phyloP scores from a whole-genome alignment of 2,113 vertebrate genomes.

The Monopterus albus region DNA sequence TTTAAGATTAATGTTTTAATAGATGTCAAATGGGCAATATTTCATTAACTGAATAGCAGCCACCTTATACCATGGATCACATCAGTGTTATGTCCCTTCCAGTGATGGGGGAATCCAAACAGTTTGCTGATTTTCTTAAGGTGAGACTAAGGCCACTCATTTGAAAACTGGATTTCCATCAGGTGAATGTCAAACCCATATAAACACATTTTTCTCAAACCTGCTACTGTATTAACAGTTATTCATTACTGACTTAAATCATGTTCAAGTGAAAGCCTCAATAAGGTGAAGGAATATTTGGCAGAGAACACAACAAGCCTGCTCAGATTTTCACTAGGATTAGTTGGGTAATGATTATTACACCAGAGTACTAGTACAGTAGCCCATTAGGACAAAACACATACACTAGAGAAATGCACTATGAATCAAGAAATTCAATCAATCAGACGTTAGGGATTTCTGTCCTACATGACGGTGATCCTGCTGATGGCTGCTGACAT shows the following conservation, averaged over 20 bases:
- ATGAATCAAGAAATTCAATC: too few relatives aligned
- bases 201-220: background rate
- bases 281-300: background rate
- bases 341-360: background rate
- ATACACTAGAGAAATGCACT: too few relatives aligned
- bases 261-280: background rate
- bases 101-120: conserved; percentile 5
- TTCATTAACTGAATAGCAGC: conserved; percentile 19
- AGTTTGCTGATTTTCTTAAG: background rate
- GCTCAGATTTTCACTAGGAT: too few relatives aligned
- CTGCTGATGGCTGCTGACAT: background rate
- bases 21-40: conserved; percentile 13
- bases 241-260: background rate
- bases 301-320: background rate
- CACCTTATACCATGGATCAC: conserved; percentile 7
- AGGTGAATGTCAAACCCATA: background rate
- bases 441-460: background rate
- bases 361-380: background rate
- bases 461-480: background rate
- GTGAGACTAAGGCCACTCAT: background rate
- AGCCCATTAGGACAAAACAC: background rate
- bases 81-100: background rate
- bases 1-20: background rate
- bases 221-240: background rate
- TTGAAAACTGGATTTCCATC: conserved; percentile 1